Evolutionary conservation across 2,797 vertebrate species (phyloP), one percentile per base, ranked within the genome.

Genomic region (Erethizon dorsatum): DNA sequence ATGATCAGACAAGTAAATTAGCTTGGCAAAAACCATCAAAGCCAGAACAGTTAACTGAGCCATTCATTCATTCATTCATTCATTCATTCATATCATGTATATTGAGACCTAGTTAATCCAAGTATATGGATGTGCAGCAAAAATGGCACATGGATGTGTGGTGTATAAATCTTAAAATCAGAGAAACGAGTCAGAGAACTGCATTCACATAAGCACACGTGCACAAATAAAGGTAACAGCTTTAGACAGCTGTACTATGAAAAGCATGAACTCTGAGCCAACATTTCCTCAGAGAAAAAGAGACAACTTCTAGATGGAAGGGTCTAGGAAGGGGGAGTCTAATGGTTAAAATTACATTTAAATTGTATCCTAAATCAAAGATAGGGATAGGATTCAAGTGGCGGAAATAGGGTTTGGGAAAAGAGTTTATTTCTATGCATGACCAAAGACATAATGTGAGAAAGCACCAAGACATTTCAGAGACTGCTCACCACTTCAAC

Each of bases 391-490:
- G 6, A 10, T 57, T 37, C 26, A 65, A 92, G 26, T 52, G 12
- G 33, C 47, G 93, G 83, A 90, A 88, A 57, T 7, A 41, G 8
- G 31, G 31, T 88, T 59, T 89, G 31, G 82, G 67, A 77, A 84
- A 71, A 65, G 54, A 84, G 57, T 17, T 2, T 88, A 57, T 77
- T 56, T 91, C n/a, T 89, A 52, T 86, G 52, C 0, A 41, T 17
- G 24, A 84, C 78, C 59, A 54, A 52, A 93, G 65, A 77, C 67
- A 24, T 7, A 90, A 50, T 63, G 4, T 86, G 52, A 31, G 9
- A 89, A 92, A 92, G 41, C 37, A 79, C 33, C 37, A 63, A 71
- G 50, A 41, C n/a, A 73, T 87, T 97, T 90, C 67, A 87, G 77
- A 3, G 17, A 78, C 50, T 31, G 13, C 50, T 75, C 90, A 88